Evolutionary conservation across 1,140 invertebrate species (phyloP).

Genomic region (Matsumurasca onukii): DNA sequence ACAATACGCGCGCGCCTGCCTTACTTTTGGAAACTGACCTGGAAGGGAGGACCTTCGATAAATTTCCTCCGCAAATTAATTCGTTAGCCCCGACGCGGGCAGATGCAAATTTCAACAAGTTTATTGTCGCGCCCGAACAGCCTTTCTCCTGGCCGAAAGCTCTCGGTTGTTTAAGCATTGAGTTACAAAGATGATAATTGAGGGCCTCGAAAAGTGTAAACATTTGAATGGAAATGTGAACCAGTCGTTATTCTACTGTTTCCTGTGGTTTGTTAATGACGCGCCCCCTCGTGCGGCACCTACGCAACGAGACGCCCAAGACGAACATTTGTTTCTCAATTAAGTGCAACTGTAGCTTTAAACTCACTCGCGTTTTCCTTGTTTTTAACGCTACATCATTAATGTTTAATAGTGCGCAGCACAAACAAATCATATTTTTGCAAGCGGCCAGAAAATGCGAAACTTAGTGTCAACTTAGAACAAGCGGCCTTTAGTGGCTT

Average conservation of each 20-base stretch:
- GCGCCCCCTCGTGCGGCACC: background rate
- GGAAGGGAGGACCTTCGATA: conserved; percentile 17
- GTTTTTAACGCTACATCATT: too few species aligned
- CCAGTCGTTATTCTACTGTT: conserved; percentile 9
- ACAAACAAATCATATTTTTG: too few species aligned
- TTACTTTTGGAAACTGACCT: background rate
- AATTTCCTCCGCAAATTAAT: conserved; percentile 2
- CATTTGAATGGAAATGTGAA: conserved; percentile 1
- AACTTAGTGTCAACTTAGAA: too few species aligned
- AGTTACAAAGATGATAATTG: too few species aligned
- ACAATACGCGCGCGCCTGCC: background rate
- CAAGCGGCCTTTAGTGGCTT: too few species aligned
- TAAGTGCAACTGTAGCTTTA: too few species aligned
- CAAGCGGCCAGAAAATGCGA: too few species aligned
- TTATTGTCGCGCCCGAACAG: background rate
- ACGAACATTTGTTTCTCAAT: too few species aligned
- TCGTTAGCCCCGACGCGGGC: conserved; percentile 6
- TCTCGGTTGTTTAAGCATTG: background rate
- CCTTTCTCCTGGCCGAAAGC: background rate
- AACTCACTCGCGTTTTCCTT: too few species aligned
- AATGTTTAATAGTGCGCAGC: too few species aligned
- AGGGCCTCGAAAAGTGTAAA: too few species aligned
- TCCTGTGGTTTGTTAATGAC: background rate
- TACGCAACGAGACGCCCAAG: too few species aligned
- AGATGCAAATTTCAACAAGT: conserved; percentile 2